Evolutionary conservation across 2,797 vertebrate genomes (phyloP), one percentile per base, ranked within the genome.

Genomic region (Coregonus ussuriensis): DNA sequence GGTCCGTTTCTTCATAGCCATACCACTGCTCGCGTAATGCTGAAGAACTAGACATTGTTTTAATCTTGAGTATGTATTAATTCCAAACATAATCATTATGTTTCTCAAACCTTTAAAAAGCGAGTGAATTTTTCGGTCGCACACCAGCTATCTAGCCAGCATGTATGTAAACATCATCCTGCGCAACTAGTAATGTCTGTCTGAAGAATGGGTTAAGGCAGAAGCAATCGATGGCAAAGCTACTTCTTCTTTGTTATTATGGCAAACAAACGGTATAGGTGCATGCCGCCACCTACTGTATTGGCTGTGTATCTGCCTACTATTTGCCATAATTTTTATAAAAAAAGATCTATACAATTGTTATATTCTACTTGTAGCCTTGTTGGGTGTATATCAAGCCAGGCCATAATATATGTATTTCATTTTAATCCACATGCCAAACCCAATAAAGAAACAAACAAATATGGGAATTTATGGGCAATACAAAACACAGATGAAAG

Each of bases 381-480:
- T 47, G 41, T 47, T 47, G 41, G 41, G 9, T 47, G 41, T 47
- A 47, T 47, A 11, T 47, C 41, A 47, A 47, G 41, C 9, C 41
- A 47, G 41, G 41, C 11, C 41, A 47, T 11, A 47, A 0, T 47
- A 11, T 47, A 47, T 47, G 2, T 41, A 41, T 9, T 41, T 41
- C 4, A 41, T 51, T 47, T 71, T 6, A 70, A 47, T 47, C 5
- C 56, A 59, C n/a, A 52, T 6, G n/a, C 18, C 69, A 71, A 71
- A 51, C 56, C 29, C 71, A 72, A 53, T 21, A 72, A 72, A 72
- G 65, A 15, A 72, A 72, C 18, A 35, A 41, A 70, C 47, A 71
- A 71, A 71, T 71, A 71, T 29, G n/a, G n/a, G 47, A 52, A 25
- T 71, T 47, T 52, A 71, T 71, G 51, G 52, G 14, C 21, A 53